Evolutionary conservation across 2,113 vertebrate genomes (phyloP).

Genomic region (Prinia subflava): DNA sequence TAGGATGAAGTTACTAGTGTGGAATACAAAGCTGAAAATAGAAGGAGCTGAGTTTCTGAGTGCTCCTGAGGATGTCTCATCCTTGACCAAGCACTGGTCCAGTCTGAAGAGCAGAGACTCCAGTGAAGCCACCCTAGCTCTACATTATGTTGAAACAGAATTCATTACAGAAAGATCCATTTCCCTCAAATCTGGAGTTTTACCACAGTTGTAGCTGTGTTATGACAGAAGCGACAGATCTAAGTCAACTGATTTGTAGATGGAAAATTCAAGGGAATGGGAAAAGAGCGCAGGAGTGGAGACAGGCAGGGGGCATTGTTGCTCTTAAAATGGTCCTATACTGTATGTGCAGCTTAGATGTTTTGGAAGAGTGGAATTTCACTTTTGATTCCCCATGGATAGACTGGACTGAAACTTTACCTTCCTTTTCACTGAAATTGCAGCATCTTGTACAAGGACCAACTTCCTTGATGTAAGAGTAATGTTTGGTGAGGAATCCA

Average conservation of each 20-base stretch:
- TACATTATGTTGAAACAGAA: background rate
- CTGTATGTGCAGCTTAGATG: background rate
- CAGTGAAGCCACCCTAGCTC: background rate
- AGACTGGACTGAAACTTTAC: background rate
- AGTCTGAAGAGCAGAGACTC: background rate
- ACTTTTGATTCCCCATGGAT: background rate
- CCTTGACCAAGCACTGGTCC: background rate
- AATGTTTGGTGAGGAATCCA: background rate
- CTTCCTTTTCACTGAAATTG: background rate
- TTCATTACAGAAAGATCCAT: background rate
- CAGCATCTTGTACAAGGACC: background rate
- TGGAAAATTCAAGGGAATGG: background rate
- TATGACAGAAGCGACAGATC: background rate
- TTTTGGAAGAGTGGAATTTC: slow-evolving; percentile 7
- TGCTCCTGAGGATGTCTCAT: background rate
- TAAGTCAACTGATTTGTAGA: background rate
- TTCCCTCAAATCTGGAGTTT: background rate
- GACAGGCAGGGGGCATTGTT: slow-evolving; percentile 61
- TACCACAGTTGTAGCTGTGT: background rate
- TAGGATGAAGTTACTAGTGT: background rate
- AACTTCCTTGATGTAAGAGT: background rate
- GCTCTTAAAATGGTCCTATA: slow-evolving; percentile 38
- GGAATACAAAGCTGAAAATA: background rate
- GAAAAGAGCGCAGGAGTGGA: background rate
- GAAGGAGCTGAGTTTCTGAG: background rate